These are phyloP conservation scores for Paratrypauchen microcephalus DNA, from an alignment of 2,797 vertebrate genomes.

Conservation along the genomic window DNA sequence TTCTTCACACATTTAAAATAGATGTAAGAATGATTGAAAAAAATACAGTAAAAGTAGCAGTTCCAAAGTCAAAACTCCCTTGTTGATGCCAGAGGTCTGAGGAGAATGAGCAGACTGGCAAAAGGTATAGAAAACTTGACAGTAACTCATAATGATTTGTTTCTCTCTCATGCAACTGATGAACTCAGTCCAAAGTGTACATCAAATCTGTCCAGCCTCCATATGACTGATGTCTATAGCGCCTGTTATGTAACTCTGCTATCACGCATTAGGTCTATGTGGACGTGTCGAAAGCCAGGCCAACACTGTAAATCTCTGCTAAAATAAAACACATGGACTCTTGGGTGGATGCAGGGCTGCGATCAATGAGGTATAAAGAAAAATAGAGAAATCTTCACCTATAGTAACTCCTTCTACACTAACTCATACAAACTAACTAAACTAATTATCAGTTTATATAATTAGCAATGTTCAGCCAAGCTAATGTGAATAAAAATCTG, in stretches of 20 bases:
- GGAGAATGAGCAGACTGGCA: neutral
- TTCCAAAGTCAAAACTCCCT: too few relatives aligned
- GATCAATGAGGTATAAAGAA: too few relatives aligned
- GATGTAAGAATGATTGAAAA: too few relatives aligned
- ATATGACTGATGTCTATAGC: neutral
- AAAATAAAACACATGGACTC: neutral
- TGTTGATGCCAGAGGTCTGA: neutral
- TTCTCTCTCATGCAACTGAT: neutral
- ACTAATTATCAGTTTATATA: too few relatives aligned
- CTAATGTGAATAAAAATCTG: too few relatives aligned
- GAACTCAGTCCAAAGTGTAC: neutral
- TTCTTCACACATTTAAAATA: too few relatives aligned
- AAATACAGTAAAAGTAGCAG: too few relatives aligned
- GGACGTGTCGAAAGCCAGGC: neutral
- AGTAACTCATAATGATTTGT: slow-evolving; percentile 1
- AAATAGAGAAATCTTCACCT: too few relatives aligned
- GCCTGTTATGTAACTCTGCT: slow-evolving; percentile 2
- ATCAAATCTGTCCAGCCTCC: neutral
- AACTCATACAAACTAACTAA: too few relatives aligned
- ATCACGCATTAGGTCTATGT: neutral
- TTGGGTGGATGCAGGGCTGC: neutral
- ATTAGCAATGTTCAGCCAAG: too few relatives aligned
- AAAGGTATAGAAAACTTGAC: neutral
- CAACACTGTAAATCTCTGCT: neutral
- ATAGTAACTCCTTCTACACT: too few relatives aligned